These are phyloP conservation scores for Percopsis transmontana DNA, from an alignment of 2,113 vertebrate genomes.

Conservation along the genomic window DNA sequence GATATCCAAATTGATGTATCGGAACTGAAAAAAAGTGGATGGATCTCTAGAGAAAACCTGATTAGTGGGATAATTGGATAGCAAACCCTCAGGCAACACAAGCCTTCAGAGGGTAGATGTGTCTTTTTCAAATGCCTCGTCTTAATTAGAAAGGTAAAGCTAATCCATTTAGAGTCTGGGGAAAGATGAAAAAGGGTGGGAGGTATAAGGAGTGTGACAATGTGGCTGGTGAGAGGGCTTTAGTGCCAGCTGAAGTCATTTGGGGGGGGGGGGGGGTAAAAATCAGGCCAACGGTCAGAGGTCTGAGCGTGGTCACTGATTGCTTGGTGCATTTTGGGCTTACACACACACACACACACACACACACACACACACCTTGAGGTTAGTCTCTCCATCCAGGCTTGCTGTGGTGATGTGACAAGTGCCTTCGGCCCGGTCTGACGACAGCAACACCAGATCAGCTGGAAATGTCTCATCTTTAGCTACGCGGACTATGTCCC, in stretches of 20 bases:
- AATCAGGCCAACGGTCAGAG: too few relatives aligned
- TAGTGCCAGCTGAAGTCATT: too few relatives aligned
- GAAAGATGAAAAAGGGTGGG: background rate
- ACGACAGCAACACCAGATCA: constrained; percentile 93
- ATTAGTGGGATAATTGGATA: constrained; percentile 32
- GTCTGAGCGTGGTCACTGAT: background rate
- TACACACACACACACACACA: too few relatives aligned
- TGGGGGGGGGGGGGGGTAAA: too few relatives aligned
- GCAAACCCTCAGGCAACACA: constrained; percentile 14
- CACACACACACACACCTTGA: constrained; percentile 82
- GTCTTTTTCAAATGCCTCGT: background rate
- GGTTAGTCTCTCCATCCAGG: constrained; percentile 96
- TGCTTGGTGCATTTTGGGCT: background rate
- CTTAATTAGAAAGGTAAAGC: background rate
- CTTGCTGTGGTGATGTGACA: constrained; percentile 96
- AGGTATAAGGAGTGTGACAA: background rate
- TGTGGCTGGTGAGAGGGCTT: too few relatives aligned
- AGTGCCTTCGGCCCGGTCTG: constrained; percentile 89
- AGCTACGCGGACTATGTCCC: constrained; percentile 96
- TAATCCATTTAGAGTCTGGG: background rate
- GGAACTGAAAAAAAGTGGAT: too few relatives aligned
- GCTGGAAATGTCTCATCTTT: constrained; percentile 98
- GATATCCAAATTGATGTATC: too few relatives aligned
- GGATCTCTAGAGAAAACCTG: background rate
- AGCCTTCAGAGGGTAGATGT: background rate